Evolutionary conservation across 2,888 invertebrate genomes (phyloP), one percentile per base, ranked within the genome.

Genomic region (Apantesis nais): DNA sequence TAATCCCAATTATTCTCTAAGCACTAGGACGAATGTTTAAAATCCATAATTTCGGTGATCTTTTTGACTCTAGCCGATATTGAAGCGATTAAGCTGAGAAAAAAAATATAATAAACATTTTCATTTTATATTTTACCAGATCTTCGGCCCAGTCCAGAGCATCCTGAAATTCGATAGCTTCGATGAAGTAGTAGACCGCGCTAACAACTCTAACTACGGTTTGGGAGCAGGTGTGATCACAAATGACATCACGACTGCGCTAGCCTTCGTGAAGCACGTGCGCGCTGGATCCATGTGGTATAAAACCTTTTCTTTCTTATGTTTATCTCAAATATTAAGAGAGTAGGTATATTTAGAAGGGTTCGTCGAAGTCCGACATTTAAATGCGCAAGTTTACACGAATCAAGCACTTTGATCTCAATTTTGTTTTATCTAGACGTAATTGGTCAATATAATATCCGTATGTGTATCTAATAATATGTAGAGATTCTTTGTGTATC

Each of bases 121-220:
- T 58, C 7, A 16, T 58, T 8, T 16, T 9, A 41, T 31, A 12
- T 63, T 63, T 22, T 67, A 14, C 81, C 58, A 98, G 98, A 99
- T 99, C 86, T 99, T 99, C 89, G 99, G 99, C 0, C 99, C 99
- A 0, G 98, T 99, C 12, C 98, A 98, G 91, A 97, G 97, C 76
- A 98, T 99, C 81, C 95, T 98, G 64, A 98, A 98, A 90, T 99
- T 98, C 83, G 97, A 97, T 61, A 96, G 96, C 4, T 92, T 98
- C 77, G 97, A 97, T 16, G 99, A 99, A 89, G 97, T 97, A 0
- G 96, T 99, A 58, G 97, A 97, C 85, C 96, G 98, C 76, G 98
- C 98, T 52, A 99, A 99, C 89, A 95, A 97, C 85, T 97, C 98
- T 14, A 94, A 95, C 75, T 99, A 98, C 86, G 99, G 99, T 31